Percentiles rank a stretch among this genome's conserved stretches.
These are phyloP conservation scores for Gorsachius goisagi DNA, from an alignment of 2,113 vertebrate species.

Conservation along the genomic window DNA sequence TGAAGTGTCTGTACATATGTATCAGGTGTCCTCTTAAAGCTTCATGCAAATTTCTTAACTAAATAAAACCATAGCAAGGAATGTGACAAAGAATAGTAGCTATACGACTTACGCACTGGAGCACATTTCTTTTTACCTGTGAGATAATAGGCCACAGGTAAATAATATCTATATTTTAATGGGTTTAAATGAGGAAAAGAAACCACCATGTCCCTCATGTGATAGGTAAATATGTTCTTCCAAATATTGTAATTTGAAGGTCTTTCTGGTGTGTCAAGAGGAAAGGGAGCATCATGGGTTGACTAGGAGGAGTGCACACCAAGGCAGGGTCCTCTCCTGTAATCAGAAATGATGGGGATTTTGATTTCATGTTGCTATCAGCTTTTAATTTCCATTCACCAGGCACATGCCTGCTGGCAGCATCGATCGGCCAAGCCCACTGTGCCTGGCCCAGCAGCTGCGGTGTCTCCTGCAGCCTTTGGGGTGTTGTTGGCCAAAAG, in stretches of 20 bases:
- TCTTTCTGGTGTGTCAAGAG: not conserved
- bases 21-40: not conserved
- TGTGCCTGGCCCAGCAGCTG: not conserved
- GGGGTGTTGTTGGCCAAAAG: not conserved
- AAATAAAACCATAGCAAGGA: not conserved
- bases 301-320: not conserved
- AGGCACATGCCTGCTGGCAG: not conserved
- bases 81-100: not conserved
- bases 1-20: not conserved
- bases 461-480: not conserved
- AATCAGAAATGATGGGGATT: not conserved
- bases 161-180: not conserved
- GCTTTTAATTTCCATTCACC: not conserved
- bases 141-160: not conserved
- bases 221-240: too few species aligned
- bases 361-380: not conserved
- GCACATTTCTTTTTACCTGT: not conserved
- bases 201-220: not conserved
- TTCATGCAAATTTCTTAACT: not conserved
- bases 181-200: not conserved
- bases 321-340: not conserved
- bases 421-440: not conserved
- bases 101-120: not conserved
- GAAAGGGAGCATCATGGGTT: rapidly evolving
- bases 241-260: not conserved